These are phyloP conservation scores for Aplodontia rufa DNA, from an alignment of 2,113 vertebrate genomes.

Conservation along the genomic window DNA sequence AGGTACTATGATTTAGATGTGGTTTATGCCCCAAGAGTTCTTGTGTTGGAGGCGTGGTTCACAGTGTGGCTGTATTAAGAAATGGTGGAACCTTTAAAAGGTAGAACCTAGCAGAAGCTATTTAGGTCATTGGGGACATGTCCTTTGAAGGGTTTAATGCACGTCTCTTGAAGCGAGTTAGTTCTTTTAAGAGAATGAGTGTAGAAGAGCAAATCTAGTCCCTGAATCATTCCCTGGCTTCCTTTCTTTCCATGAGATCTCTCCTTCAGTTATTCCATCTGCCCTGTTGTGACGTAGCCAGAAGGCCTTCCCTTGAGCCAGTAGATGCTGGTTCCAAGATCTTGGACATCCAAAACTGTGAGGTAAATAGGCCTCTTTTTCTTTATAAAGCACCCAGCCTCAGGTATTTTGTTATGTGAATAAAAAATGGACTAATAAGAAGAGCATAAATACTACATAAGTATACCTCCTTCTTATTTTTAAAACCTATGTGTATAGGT, in stretches of 20 bases:
- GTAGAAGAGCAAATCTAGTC: background rate
- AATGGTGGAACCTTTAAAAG: background rate
- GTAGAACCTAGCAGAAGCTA: background rate
- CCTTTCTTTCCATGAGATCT: background rate
- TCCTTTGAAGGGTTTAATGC: background rate
- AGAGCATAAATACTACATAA: background rate
- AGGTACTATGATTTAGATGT: background rate
- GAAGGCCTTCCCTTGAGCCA: background rate
- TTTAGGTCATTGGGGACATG: background rate
- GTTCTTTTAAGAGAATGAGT: background rate
- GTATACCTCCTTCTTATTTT: background rate
- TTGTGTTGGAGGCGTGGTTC: background rate
- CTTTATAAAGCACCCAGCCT: background rate
- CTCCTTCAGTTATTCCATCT: background rate
- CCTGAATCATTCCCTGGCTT: background rate
- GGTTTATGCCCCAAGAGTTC: no score
- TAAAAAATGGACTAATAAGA: background rate
- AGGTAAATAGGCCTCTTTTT: background rate
- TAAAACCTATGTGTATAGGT: background rate
- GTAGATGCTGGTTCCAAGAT: background rate
- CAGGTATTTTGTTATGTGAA: background rate
- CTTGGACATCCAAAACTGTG: background rate
- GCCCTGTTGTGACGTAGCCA: background rate
- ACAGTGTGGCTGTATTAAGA: background rate
- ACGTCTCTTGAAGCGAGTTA: background rate